Conservation (phyloP, 2,113 vertebrate species). For the Bucco capensis region DNA sequence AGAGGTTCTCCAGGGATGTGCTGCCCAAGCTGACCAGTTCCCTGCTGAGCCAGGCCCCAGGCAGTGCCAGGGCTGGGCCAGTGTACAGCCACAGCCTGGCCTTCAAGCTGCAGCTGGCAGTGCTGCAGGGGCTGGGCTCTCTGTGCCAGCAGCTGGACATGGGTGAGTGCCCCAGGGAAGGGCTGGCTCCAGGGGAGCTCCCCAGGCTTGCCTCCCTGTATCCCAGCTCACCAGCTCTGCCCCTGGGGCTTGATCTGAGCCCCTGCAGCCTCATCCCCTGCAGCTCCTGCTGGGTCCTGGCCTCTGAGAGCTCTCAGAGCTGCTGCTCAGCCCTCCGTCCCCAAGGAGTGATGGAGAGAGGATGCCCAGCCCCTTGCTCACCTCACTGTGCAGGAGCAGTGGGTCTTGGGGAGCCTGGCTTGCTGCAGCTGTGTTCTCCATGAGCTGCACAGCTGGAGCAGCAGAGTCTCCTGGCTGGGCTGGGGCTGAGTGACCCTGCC, state of each 20-base stretch:
- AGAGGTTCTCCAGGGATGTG: slow-evolving; percentile 87
- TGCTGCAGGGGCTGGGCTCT: slow-evolving; percentile 86
- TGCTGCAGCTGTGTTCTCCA: not conserved
- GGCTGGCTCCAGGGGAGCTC: too few relatives aligned
- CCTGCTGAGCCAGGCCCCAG: slow-evolving; percentile 80
- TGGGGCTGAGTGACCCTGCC: not conserved
- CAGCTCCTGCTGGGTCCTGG: not conserved
- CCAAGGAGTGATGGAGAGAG: not conserved
- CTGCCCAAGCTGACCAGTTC: slow-evolving; percentile 82
- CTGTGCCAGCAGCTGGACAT: slow-evolving; percentile 85
- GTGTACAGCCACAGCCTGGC: slow-evolving; percentile 85
- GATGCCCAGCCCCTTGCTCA: not conserved
- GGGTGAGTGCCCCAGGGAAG: slow-evolving; percentile 73
- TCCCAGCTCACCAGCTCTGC: not conserved
- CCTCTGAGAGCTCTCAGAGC: not conserved
- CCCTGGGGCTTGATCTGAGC: not conserved
- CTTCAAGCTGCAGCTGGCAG: slow-evolving; percentile 90
- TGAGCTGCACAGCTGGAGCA: not conserved
- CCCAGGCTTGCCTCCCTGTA: too few relatives aligned
- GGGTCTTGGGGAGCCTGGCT: accelerated
- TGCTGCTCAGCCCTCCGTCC: not conserved
- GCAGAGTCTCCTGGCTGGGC: not conserved
- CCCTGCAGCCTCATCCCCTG: not conserved
- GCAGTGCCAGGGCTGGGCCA: slow-evolving; percentile 83
- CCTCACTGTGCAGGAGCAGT: not conserved